Evolutionary conservation across 2,113 vertebrate species (phyloP), one percentile per base, ranked within the genome.

Genomic region (Ovibos moschatus): DNA sequence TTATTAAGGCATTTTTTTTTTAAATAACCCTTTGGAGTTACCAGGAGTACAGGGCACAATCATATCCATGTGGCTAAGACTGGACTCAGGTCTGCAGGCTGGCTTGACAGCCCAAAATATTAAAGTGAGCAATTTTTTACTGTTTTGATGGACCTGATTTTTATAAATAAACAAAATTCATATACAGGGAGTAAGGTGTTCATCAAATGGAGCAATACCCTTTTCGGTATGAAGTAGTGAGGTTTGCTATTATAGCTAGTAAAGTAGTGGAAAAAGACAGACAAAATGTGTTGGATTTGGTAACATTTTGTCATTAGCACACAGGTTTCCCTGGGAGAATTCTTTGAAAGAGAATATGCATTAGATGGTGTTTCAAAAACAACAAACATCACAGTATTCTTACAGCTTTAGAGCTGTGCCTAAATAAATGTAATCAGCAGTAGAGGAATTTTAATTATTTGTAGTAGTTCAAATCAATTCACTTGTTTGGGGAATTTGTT

Each of bases 91-190:
- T 53, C 4, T 50, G 40, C 1, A 78, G 47, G 64, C 12, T 60
- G 43, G 88, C 45, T 36, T 50, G 36, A 89, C 17, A 64, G 33
- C 19, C 58, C 43, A 51, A 78, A 27, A 74, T 43, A 87, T 50
- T 74, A 71, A 83, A 82, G 33, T 27, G 36, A 40, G 71, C 30
- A 85, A 92, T 40, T 86, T 40, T 91, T 60, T 47, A 89, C 19
- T 92, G 51, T 76, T 86, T 92, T 53, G 15, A 74, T 55, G 5
- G 8, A 87, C 30, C 25, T 94, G 43, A 92, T 45, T 55, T 96
- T 62, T 67, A 87, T n/a, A 95, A 97, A 85, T 76, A 94, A 89
- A 19, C 62, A 95, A 94, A 90, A 95, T 45, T 67, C 36, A 82
- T 10, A 62, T 36, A 40, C 15, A 47, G 58, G 40, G 14, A 94